Base-by-base conservation (phyloP, 2,113 vertebrate genomes). In the Malaclemys terrapin region DNA sequence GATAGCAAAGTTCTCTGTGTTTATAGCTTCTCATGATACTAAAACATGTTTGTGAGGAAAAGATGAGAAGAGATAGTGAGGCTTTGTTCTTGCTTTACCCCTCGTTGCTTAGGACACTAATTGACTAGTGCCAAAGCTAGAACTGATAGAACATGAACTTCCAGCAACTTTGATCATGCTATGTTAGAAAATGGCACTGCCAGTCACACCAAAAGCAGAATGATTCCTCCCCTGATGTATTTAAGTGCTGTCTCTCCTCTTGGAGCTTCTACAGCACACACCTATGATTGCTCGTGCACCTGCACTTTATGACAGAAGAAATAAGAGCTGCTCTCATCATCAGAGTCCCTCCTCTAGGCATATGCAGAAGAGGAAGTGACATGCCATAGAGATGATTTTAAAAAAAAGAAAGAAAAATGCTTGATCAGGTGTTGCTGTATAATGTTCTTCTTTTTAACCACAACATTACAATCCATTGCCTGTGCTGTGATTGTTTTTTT, bases 201-300 rank as follows among this genome's bases (percentile, higher is more conserved):
- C 80, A 65, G 80, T 80, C n/a, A 24, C 69, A 54, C 11, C 16
- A 4, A 62, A 54, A 5, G 75, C 22, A 12, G n/a, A 54, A 3
- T 38, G 59, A 19, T 0, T 45, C 3, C n/a, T 29, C 42, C 11
- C 22, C 24, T 57, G 35, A 12, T 54, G 69, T 31, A 31, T 13
- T 53, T 65, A 5, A 49, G 56, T 11, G 17, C 29, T 38, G 54
- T 47, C 42, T 86, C 14, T 0, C 19, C 54, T 54, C 81, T 45
- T 29, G 54, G 27, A 7, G 31, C 45, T 50, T 42, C 16, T 59
- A 17, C 54, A 83, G 42, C 16, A 2, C 56, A 45, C 62, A 82
- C 22, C 47, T 22, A 11, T 9, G 45, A 6, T n/a, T 56, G 25
- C 25, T 56, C 0, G 0, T 20, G 47, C 25, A 2, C 42, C 24